A percentile compares a stretch with the other conserved stretches of the same genome.
Conservation (phyloP, 2,797 vertebrate species). For the Benthosema pterotum region DNA sequence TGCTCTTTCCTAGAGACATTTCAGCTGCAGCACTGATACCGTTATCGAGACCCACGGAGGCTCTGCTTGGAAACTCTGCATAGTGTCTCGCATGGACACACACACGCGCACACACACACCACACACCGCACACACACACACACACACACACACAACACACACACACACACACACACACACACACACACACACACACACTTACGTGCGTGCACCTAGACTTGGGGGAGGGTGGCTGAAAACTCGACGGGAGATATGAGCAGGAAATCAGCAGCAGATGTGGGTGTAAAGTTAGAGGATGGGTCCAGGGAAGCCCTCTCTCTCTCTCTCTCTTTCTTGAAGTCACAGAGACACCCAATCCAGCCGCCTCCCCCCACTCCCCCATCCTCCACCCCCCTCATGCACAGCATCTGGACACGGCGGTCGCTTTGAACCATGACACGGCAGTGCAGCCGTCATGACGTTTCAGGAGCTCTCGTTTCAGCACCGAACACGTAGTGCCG, state of each 20-base stretch:
- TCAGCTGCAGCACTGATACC: constrained; percentile 26
- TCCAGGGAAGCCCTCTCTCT: constrained; percentile 36
- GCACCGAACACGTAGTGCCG: too few species aligned
- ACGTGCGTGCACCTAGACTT: constrained; percentile 38
- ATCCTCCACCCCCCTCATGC: constrained; percentile 29
- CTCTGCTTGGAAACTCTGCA: constrained; percentile 15
- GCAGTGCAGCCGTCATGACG: constrained; percentile 6
- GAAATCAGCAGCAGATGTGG: constrained; percentile 77
- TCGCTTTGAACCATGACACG: constrained; percentile 30
- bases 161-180: constrained; percentile 13
- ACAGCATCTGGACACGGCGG: constrained; percentile 24
- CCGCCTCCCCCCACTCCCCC: constrained; percentile 14
- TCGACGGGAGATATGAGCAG: constrained; percentile 57
- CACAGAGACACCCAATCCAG: constrained; percentile 31
- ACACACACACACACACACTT: constrained; percentile 11
- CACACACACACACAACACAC: constrained; percentile 17
- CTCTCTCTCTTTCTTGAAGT: constrained; percentile 23
- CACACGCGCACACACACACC: neutral
- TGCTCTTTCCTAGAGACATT: constrained; percentile 31
- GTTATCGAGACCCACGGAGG: constrained; percentile 38
- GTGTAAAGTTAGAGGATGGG: constrained; percentile 49
- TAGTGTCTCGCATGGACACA: constrained; percentile 13
- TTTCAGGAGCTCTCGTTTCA: too few species aligned
- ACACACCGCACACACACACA: too few species aligned
- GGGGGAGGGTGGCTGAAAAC: constrained; percentile 46